Percentiles rank a stretch among this genome's conserved stretches.
Evolutionary conservation across 1,140 invertebrate genomes (phyloP).

Genomic region (Andricus grossulariae): DNA sequence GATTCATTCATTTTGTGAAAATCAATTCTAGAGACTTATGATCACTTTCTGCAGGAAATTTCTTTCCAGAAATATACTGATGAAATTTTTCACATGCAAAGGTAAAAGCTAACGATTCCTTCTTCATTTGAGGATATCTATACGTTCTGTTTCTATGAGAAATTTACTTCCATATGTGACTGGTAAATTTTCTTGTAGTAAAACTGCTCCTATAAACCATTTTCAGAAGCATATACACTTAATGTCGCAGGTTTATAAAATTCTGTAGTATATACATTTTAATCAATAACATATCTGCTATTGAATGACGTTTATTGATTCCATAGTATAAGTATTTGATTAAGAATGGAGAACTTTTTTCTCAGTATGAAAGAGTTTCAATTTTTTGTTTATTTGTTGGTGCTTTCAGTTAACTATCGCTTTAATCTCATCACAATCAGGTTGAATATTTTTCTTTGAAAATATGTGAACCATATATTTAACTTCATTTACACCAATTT

Average conservation of each 20-base stretch:
- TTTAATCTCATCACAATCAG: constrained; percentile 24
- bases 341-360: background rate
- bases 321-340: constrained; percentile 26
- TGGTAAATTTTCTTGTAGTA: no score
- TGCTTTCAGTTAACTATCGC: constrained; percentile 27
- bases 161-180: no score
- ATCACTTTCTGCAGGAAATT: constrained; percentile 71
- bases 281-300: no score
- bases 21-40: constrained; percentile 70
- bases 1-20: constrained; percentile 65
- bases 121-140: constrained; percentile 69
- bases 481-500: constrained; percentile 62
- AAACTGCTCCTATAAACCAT: no score
- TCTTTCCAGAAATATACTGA: constrained; percentile 64
- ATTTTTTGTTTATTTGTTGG: constrained; percentile 32
- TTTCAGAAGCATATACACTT: constrained; percentile 60
- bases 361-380: constrained; percentile 26
- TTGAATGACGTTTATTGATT: no score
- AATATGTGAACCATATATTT: constrained; percentile 50
- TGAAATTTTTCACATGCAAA: constrained; percentile 67
- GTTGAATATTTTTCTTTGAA: constrained; percentile 1
- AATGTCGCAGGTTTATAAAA: constrained; percentile 52
- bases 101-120: constrained; percentile 74
- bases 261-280: background rate
- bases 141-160: no score